Evolutionary conservation across 2,888 invertebrate genomes (phyloP), one percentile per base, ranked within the genome.

Genomic region (Lordiphosa andalusiaca): DNA sequence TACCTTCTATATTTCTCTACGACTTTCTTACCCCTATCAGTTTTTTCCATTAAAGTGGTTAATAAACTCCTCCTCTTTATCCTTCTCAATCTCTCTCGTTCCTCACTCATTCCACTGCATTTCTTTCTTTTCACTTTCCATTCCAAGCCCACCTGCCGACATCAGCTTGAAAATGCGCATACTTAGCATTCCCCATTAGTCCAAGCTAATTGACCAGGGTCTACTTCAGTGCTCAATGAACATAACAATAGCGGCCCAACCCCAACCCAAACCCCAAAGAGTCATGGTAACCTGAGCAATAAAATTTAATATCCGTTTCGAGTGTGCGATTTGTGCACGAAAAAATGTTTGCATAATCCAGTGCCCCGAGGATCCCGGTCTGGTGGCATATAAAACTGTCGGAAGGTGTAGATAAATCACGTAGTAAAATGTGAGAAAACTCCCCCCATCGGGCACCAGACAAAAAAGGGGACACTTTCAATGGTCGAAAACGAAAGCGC

Each of bases 281-380:
- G 69, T 69, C 81, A 81, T 81, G 85, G 85, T 69, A 83, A 81
- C 81, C 76, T 66, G 72, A 71, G 80, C 84, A 83, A 81, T 81
- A 85, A 81, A 81, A 76, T 85, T 73, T 81, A 81, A 81, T 81
- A 81, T 81, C 83, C 81, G 73, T 56, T 83, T 76, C 71, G 65
- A 81, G 81, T 85, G 67, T 73, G 64, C 65, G 69, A 82, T 69
- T 82, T 56, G 73, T 60, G 48, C 59, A 48, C 53, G 49, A 64
- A 65, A 64, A 78, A 84, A 61, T 62, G 71, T 80, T 81, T 84
- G 85, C 80, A 81, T 82, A 81, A 71, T 76, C 30, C 10, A 30
- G 30, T n/a, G n/a, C 71, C 67, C 40, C 39, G 30, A 41, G 30
- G 23, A 19, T 33, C 49, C 25, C 21, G 35, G 10, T 30, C 42